These are phyloP conservation scores for Porphyrio hochstetteri DNA, from an alignment of 2,113 vertebrate genomes.

Conservation along the genomic window DNA sequence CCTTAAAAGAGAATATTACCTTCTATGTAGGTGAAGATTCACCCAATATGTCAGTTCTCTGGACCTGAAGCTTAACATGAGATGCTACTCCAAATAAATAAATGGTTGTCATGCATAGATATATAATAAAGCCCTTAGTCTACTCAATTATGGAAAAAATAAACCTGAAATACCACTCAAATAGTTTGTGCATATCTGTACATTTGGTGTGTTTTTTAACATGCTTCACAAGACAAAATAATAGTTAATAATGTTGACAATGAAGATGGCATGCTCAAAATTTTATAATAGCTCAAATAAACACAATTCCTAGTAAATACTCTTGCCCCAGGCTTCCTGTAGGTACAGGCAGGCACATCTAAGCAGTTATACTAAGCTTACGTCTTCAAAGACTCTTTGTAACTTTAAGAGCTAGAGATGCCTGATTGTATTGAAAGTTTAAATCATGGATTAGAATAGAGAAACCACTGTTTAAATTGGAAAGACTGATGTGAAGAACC, in stretches of 20 bases:
- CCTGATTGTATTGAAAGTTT: not conserved
- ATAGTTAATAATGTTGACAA: not conserved
- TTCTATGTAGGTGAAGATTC: not conserved
- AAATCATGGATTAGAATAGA: not conserved
- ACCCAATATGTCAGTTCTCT: not conserved
- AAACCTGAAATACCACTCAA: not conserved
- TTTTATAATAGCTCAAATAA: not conserved
- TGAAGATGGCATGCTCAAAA: not conserved
- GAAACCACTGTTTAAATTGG: not conserved
- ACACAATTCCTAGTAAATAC: not conserved
- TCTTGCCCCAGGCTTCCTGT: not conserved
- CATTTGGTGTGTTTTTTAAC: not conserved
- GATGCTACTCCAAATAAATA: not conserved
- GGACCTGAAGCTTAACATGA: not conserved
- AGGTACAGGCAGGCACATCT: not conserved
- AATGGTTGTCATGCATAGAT: not conserved
- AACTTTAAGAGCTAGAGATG: not conserved
- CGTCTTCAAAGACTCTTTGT: not conserved
- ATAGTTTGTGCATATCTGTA: not conserved
- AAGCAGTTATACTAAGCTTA: not conserved
- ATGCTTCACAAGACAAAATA: not conserved
- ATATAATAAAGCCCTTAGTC: not conserved
- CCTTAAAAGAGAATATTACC: not conserved
- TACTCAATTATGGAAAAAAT: not conserved
- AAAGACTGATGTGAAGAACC: not conserved